A percentile compares a stretch with the other conserved stretches of the same genome.
These are phyloP conservation scores for Platyscapa corneri DNA, from an alignment of 1,140 invertebrate species.

Conservation along the genomic window DNA sequence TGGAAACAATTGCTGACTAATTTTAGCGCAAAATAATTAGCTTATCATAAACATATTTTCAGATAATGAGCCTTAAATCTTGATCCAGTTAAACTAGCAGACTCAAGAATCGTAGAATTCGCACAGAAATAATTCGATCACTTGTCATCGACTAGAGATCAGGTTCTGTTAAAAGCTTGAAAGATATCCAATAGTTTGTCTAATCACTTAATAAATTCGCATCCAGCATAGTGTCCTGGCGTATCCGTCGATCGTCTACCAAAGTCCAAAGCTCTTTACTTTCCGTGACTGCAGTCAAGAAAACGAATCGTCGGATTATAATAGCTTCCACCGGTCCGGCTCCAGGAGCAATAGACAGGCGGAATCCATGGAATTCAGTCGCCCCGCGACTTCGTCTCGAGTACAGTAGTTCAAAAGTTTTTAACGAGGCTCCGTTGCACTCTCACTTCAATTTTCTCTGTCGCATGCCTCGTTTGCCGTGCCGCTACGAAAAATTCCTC, in stretches of 20 bases:
- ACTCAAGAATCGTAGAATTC: neutral
- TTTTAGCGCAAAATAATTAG: no score
- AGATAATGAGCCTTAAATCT: no score
- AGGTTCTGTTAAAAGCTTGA: slow-evolving; percentile 2
- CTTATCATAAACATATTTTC: no score
- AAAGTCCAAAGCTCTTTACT: neutral
- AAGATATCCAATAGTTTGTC: slow-evolving; percentile 28
- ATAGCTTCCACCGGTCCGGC: slow-evolving; percentile 11
- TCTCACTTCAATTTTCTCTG: neutral
- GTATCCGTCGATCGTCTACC: neutral
- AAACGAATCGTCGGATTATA: slow-evolving; percentile 40
- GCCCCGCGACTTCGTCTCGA: slow-evolving; percentile 5
- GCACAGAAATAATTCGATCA: neutral
- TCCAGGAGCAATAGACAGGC: neutral
- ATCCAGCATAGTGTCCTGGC: neutral
- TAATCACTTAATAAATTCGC: slow-evolving; percentile 30
- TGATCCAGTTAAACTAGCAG: neutral
- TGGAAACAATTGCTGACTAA: no score
- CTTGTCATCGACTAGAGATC: neutral
- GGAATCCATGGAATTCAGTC: neutral
- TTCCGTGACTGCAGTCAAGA: neutral
- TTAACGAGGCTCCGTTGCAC: slow-evolving; percentile 31
- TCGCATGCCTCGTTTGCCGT: slow-evolving; percentile 26
- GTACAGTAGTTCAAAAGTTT: slow-evolving; percentile 37
- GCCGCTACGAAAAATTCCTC: slow-evolving; percentile 18